Evolutionary conservation across 2,113 vertebrate genomes (phyloP).

Genomic region (Numida meleagris): DNA sequence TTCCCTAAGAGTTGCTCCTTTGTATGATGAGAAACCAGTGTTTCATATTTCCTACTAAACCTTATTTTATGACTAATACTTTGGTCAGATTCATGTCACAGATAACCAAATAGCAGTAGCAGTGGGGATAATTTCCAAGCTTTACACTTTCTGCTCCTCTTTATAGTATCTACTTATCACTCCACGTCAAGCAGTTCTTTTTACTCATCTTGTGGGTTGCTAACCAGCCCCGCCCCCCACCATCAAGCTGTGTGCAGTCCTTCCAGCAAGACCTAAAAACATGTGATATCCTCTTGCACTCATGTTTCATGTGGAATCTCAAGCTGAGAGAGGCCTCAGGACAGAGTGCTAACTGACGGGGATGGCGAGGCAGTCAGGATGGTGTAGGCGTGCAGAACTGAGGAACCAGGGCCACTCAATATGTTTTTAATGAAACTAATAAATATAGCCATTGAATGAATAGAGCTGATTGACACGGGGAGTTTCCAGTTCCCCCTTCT

Average conservation of each 20-base stretch:
- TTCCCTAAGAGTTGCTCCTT: background rate
- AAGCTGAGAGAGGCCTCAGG: conserved; percentile 40
- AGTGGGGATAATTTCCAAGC: background rate
- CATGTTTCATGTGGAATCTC: conserved; percentile 23
- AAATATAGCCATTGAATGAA: conserved; percentile 46
- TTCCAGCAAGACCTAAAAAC: conserved; percentile 11
- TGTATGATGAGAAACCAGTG: background rate
- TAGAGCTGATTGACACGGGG: conserved; percentile 9
- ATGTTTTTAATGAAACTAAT: conserved; percentile 60
- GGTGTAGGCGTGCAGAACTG: conserved; percentile 5
- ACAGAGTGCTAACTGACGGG: background rate
- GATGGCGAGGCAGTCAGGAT: background rate
- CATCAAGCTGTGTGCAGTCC: background rate
- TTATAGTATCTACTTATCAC: background rate
- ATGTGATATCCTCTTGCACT: conserved; percentile 18
- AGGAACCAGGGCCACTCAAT: background rate
- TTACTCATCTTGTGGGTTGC: background rate
- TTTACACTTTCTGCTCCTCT: background rate
- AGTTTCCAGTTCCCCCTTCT: conserved; percentile 46
- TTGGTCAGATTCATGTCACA: background rate
- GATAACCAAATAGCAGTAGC: background rate
- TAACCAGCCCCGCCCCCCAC: background rate
- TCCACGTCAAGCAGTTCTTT: background rate
- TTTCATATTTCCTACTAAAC: background rate
- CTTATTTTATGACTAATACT: background rate